Conservation (phyloP, 1,140 invertebrate genomes). For the Camponotus floridanus region DNA sequence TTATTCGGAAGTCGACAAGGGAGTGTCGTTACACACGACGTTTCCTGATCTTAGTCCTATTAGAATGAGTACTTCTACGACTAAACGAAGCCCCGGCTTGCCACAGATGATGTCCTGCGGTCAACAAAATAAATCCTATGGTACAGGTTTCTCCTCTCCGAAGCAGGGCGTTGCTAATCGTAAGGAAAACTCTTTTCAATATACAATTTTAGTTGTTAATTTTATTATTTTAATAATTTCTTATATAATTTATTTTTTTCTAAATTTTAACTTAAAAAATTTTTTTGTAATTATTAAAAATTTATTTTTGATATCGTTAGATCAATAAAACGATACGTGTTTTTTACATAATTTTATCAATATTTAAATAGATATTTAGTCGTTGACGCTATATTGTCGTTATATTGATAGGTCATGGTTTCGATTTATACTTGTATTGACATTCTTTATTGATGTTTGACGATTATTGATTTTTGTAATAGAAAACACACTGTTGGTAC, state of each 20-base stretch:
- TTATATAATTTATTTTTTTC: not conserved
- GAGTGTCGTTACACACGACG: constrained; percentile 70
- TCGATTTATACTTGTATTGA: constrained; percentile 6
- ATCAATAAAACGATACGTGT: not conserved
- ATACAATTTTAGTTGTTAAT: constrained; percentile 12
- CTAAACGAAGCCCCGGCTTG: constrained; percentile 76
- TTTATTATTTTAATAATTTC: not conserved
- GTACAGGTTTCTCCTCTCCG: constrained; percentile 78
- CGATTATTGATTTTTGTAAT: not conserved
- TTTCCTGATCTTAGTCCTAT: constrained; percentile 81
- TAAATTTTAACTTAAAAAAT: not conserved
- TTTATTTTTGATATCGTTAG: not conserved
- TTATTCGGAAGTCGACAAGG: constrained; percentile 83
- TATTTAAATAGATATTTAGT: not conserved
- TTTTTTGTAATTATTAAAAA: not conserved
- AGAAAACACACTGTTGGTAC: not conserved
- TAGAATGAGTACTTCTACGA: constrained; percentile 67
- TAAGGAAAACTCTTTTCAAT: constrained; percentile 71
- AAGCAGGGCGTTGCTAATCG: constrained; percentile 75
- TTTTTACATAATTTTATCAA: not conserved
- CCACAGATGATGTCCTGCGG: constrained; percentile 77
- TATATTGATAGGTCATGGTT: not conserved
- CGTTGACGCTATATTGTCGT: not conserved
- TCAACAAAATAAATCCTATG: constrained; percentile 81
- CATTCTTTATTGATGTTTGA: not conserved